Evolutionary conservation across 2,113 vertebrate genomes (phyloP), one percentile per base, ranked within the genome.

Genomic region (Ochotona princeps): DNA sequence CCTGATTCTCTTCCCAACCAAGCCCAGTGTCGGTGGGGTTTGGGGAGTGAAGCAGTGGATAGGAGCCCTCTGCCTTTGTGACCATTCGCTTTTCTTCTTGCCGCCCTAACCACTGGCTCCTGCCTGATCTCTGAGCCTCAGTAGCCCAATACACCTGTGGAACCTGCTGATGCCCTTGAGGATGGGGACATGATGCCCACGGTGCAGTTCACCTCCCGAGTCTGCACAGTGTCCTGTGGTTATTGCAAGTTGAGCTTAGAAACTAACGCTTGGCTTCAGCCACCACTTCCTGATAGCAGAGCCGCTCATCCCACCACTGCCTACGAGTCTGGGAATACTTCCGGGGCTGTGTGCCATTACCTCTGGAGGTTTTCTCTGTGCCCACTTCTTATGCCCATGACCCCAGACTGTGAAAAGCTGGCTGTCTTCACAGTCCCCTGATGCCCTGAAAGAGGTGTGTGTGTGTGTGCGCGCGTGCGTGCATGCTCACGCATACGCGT

Each of bases 131-230:
- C 70, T n/a, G 6, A n/a, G 35, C 28, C 57, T 32, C 28, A 5
- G 38, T 2, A 17, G 51, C 51, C 60, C 80, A 0, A 0, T 2
- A 7, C 7, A 63, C 74, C 79, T 61, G 35, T 35, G 47, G 78
- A 25, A 15, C 21, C 14, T 12, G 17, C 57, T 8, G 4, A 1
- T 10, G 10, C 44, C 38, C 72, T 61, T 3, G 8, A 17, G 60
- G 7, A 20, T 2, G 18, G 38, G 35, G 14, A 32, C n/a, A n/a
- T 32, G 60, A 10, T 7, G 5, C 11, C 0, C 23, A 1, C 44
- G 8, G 49, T n/a, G 10, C 11, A 11, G 38, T 38, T 32, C 0
- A 0, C 14, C 47, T 54, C 38, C 35, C 44, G 49, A 83, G 57
- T 76, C 44, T 54, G 23, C 61, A 23, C 25, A 47, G 30, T 60